phyloP scores from a whole-genome alignment of 2,888 invertebrate genomes.

The Pheosia tremula region DNA sequence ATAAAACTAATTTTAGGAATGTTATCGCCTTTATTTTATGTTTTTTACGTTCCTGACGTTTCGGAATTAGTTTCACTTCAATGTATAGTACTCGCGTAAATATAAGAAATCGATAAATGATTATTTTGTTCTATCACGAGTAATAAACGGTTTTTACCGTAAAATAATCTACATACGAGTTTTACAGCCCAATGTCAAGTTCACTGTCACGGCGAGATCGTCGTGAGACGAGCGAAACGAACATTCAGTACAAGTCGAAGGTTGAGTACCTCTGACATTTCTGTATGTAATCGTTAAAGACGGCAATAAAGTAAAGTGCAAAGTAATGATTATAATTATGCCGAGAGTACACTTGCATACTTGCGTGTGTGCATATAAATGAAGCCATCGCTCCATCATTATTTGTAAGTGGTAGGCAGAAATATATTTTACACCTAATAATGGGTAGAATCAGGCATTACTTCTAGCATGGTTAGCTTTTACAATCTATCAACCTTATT shows the following conservation, averaged over 20 bases:
- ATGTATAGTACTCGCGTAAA: too few species aligned
- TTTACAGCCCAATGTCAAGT: constrained; percentile 33
- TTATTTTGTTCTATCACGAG: not conserved
- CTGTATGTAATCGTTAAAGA: constrained; percentile 26
- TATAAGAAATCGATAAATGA: too few species aligned
- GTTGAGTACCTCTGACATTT: constrained; percentile 52
- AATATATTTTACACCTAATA: not conserved
- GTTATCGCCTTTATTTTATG: too few species aligned
- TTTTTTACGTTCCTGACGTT: too few species aligned
- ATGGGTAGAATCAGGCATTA: too few species aligned
- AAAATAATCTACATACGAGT: not conserved
- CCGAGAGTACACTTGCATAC: not conserved
- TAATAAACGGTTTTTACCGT: not conserved
- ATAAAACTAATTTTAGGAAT: too few species aligned
- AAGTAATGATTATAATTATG: not conserved
- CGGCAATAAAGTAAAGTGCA: not conserved
- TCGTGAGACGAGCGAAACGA: constrained; percentile 54
- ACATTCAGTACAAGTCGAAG: constrained; percentile 52
- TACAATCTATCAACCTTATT: too few species aligned
- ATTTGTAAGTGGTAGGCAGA: not conserved
- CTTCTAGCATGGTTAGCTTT: too few species aligned
- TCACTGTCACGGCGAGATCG: constrained; percentile 43
- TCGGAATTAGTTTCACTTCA: too few species aligned
- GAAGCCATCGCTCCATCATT: not conserved
- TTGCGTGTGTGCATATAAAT: not conserved